Evolutionary conservation across 2,888 invertebrate species (phyloP), one percentile per base, ranked within the genome.

Genomic region (Apocheima hispidaria): DNA sequence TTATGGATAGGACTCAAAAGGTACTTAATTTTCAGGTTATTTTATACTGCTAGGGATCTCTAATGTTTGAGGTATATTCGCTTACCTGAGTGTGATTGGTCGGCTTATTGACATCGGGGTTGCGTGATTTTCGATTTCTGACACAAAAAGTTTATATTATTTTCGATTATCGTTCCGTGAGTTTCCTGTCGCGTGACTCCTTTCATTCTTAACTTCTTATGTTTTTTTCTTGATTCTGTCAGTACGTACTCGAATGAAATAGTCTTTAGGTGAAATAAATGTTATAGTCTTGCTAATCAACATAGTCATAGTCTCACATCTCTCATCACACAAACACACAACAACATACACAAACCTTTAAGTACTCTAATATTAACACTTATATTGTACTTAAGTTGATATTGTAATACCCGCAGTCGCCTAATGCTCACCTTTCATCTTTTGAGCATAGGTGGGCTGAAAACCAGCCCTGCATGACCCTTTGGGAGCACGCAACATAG

Each of bases 141-240:
- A 59, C 49, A 57, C 41, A 60, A 63, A 60, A 60, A 56, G 44
- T 14, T 48, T 44, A 33, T 55, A 49, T 60, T 61, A 52, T 61
- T 62, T 53, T 57, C 41, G 48, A 49, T 52, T 36, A 57, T 43
- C 28, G 52, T 57, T 48, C 61, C 61, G 56, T 53, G 53, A 62
- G 52, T 62, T 62, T 62, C 35, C 56, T 56, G 61, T 62, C 56
- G 51, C 52, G 61, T 62, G 61, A 62, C 61, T 62, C 61, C 20
- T 35, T 62, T 52, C 48, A 57, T 33, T 49, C 38, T 60, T 60
- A 50, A 60, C 60, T 63, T 59, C 60, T 61, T 61, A 52, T 61
- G 21, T 44, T 51, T 60, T 59, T 20, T 26, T 28, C 21, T 41
- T 21, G n/a, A 9, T 60, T 50, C 40, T 30, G 26, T 48, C 18